A percentile compares a stretch with the other conserved stretches of the same genome.
phyloP scores from a whole-genome alignment of 2,888 invertebrate species.

The Scaptomyza caliginosa region DNA sequence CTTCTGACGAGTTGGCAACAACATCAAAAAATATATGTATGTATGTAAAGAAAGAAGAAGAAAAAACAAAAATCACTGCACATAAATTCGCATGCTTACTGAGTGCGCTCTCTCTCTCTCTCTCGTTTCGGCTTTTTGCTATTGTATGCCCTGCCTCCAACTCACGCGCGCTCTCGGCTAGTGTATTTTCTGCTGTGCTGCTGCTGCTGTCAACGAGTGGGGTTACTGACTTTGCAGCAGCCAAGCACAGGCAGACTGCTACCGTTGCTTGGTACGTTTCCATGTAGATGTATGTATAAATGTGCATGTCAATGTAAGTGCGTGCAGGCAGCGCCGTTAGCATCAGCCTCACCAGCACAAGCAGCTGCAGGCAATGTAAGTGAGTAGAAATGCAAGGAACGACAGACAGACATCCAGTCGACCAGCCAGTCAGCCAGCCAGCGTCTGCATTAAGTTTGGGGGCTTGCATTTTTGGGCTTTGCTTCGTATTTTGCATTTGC shows the following conservation, averaged over 20 bases:
- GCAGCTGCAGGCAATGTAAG: constrained; percentile 37
- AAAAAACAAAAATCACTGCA: constrained; percentile 58
- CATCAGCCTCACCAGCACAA: no score
- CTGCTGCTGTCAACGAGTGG: constrained; percentile 67
- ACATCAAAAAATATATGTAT: constrained; percentile 45
- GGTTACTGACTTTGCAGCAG: constrained; percentile 80
- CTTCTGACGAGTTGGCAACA: constrained; percentile 69
- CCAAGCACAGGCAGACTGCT: constrained; percentile 51
- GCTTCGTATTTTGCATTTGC: constrained; percentile 36
- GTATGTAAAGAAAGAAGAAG: background rate
- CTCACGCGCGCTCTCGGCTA: constrained; percentile 40
- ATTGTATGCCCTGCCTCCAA: constrained; percentile 31
- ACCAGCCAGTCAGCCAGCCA: constrained; percentile 8
- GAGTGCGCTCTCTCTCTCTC: constrained; percentile 35
- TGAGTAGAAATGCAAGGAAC: constrained; percentile 42
- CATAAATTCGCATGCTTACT: constrained; percentile 67
- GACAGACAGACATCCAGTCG: constrained; percentile 5
- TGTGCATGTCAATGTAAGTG: constrained; percentile 44
- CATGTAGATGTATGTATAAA: background rate
- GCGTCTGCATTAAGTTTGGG: constrained; percentile 50
- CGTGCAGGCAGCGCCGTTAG: constrained; percentile 43
- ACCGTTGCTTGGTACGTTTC: constrained; percentile 42
- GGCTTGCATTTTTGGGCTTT: constrained; percentile 44
- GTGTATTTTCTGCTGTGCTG: constrained; percentile 25
- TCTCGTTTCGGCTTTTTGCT: constrained; percentile 24